Base-by-base conservation (phyloP, 2,113 vertebrate genomes). In the Raja brachyura region DNA sequence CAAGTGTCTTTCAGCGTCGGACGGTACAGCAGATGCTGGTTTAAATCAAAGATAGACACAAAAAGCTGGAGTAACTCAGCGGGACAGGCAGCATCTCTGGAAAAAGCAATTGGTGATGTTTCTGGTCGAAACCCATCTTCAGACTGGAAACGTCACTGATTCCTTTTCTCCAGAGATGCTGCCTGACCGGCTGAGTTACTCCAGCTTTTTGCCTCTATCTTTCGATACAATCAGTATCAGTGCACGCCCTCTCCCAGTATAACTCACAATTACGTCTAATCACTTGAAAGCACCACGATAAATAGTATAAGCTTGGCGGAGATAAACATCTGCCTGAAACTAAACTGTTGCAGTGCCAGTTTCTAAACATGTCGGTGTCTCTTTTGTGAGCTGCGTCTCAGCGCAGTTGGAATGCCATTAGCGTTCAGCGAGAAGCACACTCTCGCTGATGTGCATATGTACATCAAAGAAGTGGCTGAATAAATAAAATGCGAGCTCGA, bases 391-490 rank as follows among this genome's bases (percentile, higher is more conserved):
- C 81, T 59, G 56, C 28, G 83, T 25, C 83, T 61, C 5, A 1
- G 83, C 61, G 25, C 59, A 63, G 79, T 28, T 83, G 79, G 79
- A 83, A 83, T 83, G 79, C 79, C 54, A 56, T 83, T 59, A 83
- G 48, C 25, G 28, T 25, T 10, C 54, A 63, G 28, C 16, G 83
- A 61, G 63, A 86, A 16, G 59, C 83, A 86, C 61, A 86, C 59
- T 6, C 28, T 86, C 78, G 9, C 56, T 63, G 56, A 63, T 7
- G 13, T 86, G 59, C 83, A 16, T 22, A 86, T 86, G 54, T 61
- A 86, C 25, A 86, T 86, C 83, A 86, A 86, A 86, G 59, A 28
- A 86, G 13, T 86, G 83, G 59, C 59, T 86, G 83, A 61, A 63
- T 16, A 86, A 86, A 16, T 22, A 63, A 86, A 88, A 31, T n/a